phyloP scores from a whole-genome alignment of 35 echinoderm and acorn worm species.

The Lytechinus pictus region DNA sequence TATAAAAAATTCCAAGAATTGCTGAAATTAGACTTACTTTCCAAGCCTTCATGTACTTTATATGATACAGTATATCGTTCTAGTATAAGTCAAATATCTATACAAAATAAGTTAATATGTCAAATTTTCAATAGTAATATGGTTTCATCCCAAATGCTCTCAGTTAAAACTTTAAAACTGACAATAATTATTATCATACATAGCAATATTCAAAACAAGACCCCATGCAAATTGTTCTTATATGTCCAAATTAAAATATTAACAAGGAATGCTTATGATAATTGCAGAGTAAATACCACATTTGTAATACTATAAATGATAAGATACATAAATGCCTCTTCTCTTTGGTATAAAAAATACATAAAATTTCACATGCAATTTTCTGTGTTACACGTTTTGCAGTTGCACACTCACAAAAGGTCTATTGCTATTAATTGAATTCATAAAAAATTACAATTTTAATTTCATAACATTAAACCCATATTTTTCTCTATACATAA shows the following conservation, averaged over 20 bases:
- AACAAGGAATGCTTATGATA: background rate
- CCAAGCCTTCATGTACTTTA: background rate
- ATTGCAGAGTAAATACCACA: background rate
- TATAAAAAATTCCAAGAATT: background rate
- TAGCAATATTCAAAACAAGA: background rate
- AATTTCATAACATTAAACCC: background rate
- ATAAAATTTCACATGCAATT: background rate
- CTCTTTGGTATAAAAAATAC: background rate
- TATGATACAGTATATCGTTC: background rate
- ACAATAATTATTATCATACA: background rate
- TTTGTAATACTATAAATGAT: background rate
- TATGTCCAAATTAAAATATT: background rate
- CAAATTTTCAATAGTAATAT: background rate
- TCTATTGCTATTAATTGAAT: background rate
- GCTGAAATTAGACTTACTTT: background rate
- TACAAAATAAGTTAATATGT: background rate
- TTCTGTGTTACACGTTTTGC: background rate
- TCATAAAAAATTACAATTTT: background rate
- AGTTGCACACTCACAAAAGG: background rate
- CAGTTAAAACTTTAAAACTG: background rate
- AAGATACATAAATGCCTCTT: background rate
- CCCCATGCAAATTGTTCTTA: background rate
- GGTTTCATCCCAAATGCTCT: background rate
- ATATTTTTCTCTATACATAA: background rate
- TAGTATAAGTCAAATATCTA: background rate